Conservation (phyloP, 2,113 vertebrate genomes). For the Pterocles orientalis region DNA sequence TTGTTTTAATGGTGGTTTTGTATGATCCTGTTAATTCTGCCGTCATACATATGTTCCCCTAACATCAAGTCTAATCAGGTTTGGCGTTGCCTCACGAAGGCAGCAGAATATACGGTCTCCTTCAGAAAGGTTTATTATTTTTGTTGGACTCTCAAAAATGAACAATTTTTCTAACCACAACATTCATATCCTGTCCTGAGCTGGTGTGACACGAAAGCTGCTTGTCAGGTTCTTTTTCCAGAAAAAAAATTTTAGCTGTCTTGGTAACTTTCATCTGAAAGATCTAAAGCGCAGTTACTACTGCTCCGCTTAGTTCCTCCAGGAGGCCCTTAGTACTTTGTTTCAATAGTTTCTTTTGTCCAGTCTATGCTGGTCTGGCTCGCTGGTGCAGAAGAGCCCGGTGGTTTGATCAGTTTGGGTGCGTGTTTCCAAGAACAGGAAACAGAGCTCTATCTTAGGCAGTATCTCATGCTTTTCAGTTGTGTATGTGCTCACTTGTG, state of each 20-base stretch:
- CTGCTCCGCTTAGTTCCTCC: background rate
- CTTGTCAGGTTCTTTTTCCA: background rate
- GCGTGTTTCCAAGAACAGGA: background rate
- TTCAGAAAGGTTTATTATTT: background rate
- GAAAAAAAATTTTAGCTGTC: background rate
- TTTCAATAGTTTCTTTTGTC: background rate
- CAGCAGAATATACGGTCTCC: background rate
- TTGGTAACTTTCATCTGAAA: background rate
- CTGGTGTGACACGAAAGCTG: background rate
- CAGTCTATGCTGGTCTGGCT: background rate
- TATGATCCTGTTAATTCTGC: background rate
- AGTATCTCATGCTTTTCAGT: background rate
- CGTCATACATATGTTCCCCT: background rate
- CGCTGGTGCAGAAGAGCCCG: background rate
- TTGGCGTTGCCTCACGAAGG: background rate
- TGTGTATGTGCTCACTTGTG: background rate
- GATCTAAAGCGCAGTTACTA: background rate
- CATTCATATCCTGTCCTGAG: background rate
- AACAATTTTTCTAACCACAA: background rate
- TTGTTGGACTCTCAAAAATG: background rate
- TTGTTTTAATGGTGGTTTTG: background rate
- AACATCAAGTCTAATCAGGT: background rate
- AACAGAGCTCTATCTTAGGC: background rate
- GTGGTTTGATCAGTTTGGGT: background rate
- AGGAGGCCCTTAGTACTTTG: background rate